Evolutionary conservation across 2,113 vertebrate genomes (phyloP).

Genomic region (Heloderma charlesbogerti): DNA sequence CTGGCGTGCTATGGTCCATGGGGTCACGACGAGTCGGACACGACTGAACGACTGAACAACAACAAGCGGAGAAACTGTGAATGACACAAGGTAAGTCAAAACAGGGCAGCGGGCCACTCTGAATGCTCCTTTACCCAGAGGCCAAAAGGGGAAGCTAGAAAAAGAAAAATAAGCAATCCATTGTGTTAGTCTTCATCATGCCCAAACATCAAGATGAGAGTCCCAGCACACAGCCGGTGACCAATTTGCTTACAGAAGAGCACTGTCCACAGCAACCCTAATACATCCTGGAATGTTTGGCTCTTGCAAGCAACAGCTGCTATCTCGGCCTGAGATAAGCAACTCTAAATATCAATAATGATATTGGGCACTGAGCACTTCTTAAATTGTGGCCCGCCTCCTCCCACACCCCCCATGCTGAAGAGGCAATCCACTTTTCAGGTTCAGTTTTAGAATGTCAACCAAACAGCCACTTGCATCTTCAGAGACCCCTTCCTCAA

Average conservation of each 20-base stretch:
- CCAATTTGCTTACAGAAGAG: not conserved
- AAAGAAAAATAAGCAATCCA: not conserved
- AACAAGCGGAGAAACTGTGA: no score
- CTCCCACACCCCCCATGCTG: no score
- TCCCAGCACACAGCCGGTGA: not conserved
- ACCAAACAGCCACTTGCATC: not conserved
- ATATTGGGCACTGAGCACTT: not conserved
- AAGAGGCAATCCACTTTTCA: not conserved
- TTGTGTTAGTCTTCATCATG: not conserved
- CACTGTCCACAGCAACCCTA: not conserved
- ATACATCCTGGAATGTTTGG: not conserved
- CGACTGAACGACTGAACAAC: no score
- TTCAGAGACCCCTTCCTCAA: not conserved
- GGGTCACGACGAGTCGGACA: no score
- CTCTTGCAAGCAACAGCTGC: not conserved
- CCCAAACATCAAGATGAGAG: not conserved
- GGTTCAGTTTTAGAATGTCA: not conserved
- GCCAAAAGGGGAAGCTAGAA: not conserved
- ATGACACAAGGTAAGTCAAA: not conserved
- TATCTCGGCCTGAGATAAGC: not conserved
- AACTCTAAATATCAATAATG: not conserved
- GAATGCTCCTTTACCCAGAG: not conserved
- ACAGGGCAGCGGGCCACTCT: not conserved
- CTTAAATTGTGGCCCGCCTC: not conserved
- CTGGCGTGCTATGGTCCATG: no score